A percentile compares a stretch with the other conserved stretches of the same genome.
Evolutionary conservation across 2,888 invertebrate genomes (phyloP).

Genomic region (Agelastica alni): DNA sequence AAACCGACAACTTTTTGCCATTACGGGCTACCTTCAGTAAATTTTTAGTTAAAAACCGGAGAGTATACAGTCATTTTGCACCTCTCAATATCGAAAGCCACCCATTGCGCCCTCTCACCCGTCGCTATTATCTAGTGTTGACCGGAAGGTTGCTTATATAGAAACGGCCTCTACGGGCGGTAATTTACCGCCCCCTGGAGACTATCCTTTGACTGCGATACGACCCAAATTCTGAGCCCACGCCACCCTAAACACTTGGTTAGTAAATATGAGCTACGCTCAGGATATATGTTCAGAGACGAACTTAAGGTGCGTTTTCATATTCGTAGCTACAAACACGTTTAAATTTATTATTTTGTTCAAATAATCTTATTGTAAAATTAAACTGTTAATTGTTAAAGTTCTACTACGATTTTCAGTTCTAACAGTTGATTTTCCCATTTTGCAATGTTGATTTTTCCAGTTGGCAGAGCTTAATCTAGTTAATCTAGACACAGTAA

Average conservation of each 20-base stretch:
- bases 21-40: background rate
- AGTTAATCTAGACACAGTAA: no score
- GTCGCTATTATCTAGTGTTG: constrained; percentile 23
- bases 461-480: no score
- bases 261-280: constrained; percentile 23
- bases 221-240: constrained; percentile 23
- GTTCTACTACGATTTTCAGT: no score
- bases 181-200: constrained; percentile 25
- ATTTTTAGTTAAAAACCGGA: constrained; percentile 3
- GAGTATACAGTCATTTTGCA: constrained; percentile 9
- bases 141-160: constrained; percentile 21
- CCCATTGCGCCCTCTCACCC: background rate
- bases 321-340: background rate
- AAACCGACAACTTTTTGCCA: background rate
- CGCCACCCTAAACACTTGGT: constrained; percentile 26
- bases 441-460: no score
- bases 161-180: constrained; percentile 14
- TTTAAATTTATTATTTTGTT: background rate
- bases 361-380: no score
- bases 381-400: no score
- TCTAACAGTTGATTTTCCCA: no score
- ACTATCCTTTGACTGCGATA: constrained; percentile 27
- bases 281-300: constrained; percentile 2
- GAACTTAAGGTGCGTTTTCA: background rate
- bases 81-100: constrained; percentile 9